Conservation (phyloP, 2,113 vertebrate genomes). For the Telmatochromis bifrenatus region DNA sequence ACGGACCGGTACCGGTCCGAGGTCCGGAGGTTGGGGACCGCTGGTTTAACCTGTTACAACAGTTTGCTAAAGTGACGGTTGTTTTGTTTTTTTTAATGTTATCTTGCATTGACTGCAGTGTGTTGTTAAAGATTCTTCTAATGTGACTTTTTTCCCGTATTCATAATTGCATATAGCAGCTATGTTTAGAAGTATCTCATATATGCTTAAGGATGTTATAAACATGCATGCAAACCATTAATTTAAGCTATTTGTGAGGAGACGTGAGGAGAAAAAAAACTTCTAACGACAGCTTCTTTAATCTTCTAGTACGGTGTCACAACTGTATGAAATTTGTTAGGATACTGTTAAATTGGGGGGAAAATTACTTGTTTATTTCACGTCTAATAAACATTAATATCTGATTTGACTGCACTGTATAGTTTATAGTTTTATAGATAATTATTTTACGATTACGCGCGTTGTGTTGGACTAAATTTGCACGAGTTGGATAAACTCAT, state of each 20-base stretch:
- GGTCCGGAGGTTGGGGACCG: too few species aligned
- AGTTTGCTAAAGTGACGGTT: not conserved
- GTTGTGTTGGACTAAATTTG: not conserved
- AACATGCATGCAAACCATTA: not conserved
- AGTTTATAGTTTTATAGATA: not conserved
- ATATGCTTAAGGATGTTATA: not conserved
- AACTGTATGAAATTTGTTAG: not conserved
- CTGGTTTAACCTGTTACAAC: not conserved
- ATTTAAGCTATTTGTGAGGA: not conserved
- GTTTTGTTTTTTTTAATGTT: not conserved
- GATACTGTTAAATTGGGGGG: not conserved
- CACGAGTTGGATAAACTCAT: not conserved
- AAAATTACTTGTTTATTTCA: not conserved
- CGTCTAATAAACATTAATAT: not conserved
- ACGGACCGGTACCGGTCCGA: accelerated
- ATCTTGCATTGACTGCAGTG: not conserved
- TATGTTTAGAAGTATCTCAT: not conserved
- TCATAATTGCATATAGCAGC: not conserved
- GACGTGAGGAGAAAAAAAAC: not conserved
- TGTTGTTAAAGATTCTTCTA: not conserved
- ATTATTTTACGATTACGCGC: not conserved
- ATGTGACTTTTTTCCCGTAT: not conserved
- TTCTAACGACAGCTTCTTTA: not conserved
- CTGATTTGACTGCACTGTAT: not conserved
- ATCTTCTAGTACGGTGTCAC: not conserved